phyloP scores from a whole-genome alignment of 2,113 vertebrate species.

The western clawed frog (Xenopus tropicalis) region UCB_Xtro_10.0 CM004450.2:100271501-100272000 shows the following conservation, averaged over 20 bases:
- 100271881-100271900: background rate
- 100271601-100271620: no score
- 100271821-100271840: background rate
- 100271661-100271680: no score
- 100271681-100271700: no score
- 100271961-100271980: background rate
- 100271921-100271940: slow-evolving; percentile 7
- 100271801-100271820: no score
- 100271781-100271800: background rate
- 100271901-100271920: background rate
- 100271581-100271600: no score
- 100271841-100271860: background rate
- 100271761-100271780: background rate
- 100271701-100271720: no score
- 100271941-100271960: background rate
- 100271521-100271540: no score
- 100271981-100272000: background rate
- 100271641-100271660: no score
- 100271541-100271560: background rate
- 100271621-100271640: no score
- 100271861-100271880: background rate
- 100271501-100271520: background rate
- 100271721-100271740: no score
- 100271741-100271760: background rate
- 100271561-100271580: no score